Evolutionary conservation across 2,797 vertebrate genomes (phyloP), one percentile per base, ranked within the genome.

Genomic region (Phalloptychus januarius): DNA sequence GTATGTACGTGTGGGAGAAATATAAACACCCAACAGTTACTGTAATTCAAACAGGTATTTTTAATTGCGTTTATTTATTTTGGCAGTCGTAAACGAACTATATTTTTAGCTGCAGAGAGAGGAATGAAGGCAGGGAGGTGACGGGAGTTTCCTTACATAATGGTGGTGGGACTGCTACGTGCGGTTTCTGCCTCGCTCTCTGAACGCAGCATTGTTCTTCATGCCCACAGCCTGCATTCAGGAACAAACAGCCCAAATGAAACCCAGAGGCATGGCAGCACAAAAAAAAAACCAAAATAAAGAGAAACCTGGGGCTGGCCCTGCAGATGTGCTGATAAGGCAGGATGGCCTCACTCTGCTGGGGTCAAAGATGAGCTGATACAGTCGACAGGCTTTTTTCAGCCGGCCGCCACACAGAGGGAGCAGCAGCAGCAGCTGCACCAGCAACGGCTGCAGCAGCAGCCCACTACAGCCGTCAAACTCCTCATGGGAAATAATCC

Each of bases 181-280:
- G 95, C 95, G 83, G 89, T 95, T 95, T 95, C 90, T 91, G 87
- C 80, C 74, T 86, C 85, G 86, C 91, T 84, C 74, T 87, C 52
- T 89, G 81, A 92, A 87, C 85, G 83, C 82, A 5, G 80, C 75
- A 94, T 96, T 96, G 92, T 96, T 93, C 83, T 46, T 75, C 31
- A 72, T 31, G 88, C 91, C 93, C 94, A 88, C 93, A 95, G 91
- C 94, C 93, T 94, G 92, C 93, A 94, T 94, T 93, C 80, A 69
- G 72, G 77, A 93, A 90, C 88, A 94, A 91, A 92, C 93, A 92
- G 85, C 86, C 91, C 87, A 90, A 86, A 90, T 92, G 91, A 93
- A 93, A 87, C 77, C 83, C 56, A 82, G 79, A 91, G 71, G 81
- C 89, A 88, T 87, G 78, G 84, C 13, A 45, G 88, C 77, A 87